These are phyloP conservation scores for Pelochelys cantorii DNA, from an alignment of 2,797 vertebrate genomes.

Conservation along the genomic window DNA sequence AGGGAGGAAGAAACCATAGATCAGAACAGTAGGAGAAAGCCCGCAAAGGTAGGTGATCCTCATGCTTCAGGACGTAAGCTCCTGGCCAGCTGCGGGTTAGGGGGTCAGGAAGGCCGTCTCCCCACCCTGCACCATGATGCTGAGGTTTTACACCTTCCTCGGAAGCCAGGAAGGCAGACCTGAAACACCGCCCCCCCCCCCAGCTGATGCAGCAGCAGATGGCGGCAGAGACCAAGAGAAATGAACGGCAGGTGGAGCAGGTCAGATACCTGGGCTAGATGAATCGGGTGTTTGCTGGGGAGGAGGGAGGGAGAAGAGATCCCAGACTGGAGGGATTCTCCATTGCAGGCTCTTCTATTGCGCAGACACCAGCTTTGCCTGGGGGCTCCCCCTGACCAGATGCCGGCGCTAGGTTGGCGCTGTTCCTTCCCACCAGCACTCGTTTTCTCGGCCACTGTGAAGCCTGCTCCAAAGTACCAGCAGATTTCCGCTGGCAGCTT, in stretches of 20 bases:
- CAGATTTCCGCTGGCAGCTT: neutral
- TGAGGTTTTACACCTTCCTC: neutral
- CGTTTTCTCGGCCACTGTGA: neutral
- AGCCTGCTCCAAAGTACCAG: neutral
- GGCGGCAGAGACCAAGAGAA: neutral
- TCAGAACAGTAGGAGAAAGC: neutral
- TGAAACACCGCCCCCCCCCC: too few relatives aligned
- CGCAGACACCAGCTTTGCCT: neutral
- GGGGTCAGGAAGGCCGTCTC: neutral
- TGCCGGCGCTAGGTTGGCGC: neutral
- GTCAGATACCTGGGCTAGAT: neutral
- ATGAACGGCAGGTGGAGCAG: neutral
- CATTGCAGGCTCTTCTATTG: neutral
- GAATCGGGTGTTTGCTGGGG: neutral
- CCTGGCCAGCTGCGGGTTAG: neutral
- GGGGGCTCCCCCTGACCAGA: neutral
- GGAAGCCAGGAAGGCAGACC: neutral
- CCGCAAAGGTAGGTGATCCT: neutral
- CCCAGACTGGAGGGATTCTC: neutral
- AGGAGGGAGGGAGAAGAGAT: neutral
- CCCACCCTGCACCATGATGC: neutral
- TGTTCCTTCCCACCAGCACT: neutral
- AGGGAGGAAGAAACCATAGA: neutral
- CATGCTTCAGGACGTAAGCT: neutral
- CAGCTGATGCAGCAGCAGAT: neutral